phyloP scores from a whole-genome alignment of 2,888 invertebrate species.

The Trachelus troglodyta region DNA sequence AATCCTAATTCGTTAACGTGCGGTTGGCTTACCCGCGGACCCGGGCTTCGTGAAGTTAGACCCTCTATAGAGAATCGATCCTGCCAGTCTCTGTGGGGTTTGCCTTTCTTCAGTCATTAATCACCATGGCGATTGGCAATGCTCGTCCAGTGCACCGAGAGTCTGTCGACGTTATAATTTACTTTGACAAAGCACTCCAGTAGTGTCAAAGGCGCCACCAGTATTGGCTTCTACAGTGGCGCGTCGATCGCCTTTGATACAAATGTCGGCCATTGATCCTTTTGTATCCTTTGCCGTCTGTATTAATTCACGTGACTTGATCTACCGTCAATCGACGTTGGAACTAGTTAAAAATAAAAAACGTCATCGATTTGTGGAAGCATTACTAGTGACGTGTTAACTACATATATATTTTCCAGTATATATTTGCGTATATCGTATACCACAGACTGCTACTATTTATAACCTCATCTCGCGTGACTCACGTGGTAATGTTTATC shows the following conservation, averaged over 20 bases:
- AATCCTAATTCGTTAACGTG: not conserved
- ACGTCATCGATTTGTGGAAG: not conserved
- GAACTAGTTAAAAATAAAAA: no score
- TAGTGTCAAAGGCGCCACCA: no score
- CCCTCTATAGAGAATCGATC: not conserved
- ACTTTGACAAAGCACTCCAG: not conserved
- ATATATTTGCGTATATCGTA: not conserved
- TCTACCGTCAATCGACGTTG: no score
- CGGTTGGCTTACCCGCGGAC: not conserved
- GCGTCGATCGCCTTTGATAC: no score
- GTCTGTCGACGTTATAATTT: not conserved
- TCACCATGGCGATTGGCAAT: slow-evolving; percentile 5
- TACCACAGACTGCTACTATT: not conserved
- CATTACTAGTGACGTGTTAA: not conserved
- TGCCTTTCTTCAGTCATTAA: not conserved
- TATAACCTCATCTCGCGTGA: not conserved
- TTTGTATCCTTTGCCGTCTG: no score
- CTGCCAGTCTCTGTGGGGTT: not conserved
- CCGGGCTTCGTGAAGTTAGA: not conserved
- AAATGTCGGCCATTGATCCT: no score
- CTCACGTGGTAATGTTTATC: slow-evolving; percentile 1
- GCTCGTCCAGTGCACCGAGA: not conserved
- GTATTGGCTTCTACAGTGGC: no score
- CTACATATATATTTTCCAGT: not conserved
- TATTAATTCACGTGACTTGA: no score